A percentile compares a stretch with the other conserved stretches of the same genome.
phyloP scores from a whole-genome alignment of 2,113 vertebrate species.

The Leptobrachium ailaonicum region DNA sequence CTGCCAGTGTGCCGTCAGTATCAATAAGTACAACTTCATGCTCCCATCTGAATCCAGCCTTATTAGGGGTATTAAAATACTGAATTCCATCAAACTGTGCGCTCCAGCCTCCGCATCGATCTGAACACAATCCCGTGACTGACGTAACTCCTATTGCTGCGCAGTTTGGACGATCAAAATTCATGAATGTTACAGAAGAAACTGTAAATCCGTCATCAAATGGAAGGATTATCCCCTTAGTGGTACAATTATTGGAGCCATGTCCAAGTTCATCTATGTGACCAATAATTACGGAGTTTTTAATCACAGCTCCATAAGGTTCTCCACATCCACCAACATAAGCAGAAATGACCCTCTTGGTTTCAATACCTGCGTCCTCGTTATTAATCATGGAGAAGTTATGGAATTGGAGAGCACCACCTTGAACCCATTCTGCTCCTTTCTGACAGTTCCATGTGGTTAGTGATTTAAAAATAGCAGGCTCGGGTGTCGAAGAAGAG shows the following conservation, averaged over 20 bases:
- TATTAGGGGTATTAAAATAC: constrained; percentile 72
- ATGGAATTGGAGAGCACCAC: constrained; percentile 78
- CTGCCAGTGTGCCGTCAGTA: constrained; percentile 80
- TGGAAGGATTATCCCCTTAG: constrained; percentile 70
- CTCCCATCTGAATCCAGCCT: constrained; percentile 81
- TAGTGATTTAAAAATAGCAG: constrained; percentile 72
- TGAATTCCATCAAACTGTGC: constrained; percentile 64
- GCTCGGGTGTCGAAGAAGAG: constrained; percentile 58
- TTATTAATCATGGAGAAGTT: constrained; percentile 80
- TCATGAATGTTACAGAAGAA: constrained; percentile 72
- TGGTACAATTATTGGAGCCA: constrained; percentile 64
- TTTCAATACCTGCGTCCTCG: constrained; percentile 76
- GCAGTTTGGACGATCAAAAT: constrained; percentile 72
- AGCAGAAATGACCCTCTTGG: constrained; percentile 68
- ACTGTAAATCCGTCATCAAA: constrained; percentile 80
- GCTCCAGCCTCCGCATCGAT: constrained; percentile 78
- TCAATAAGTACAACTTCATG: constrained; percentile 80
- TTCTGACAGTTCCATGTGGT: constrained; percentile 86
- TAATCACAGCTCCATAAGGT: constrained; percentile 68
- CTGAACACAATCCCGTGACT: constrained; percentile 65
- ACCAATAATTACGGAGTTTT: constrained; percentile 76
- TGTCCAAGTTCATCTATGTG: constrained; percentile 75
- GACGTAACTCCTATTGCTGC: constrained; percentile 71
- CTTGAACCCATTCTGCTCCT: constrained; percentile 84
- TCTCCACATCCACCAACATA: constrained; percentile 68